phyloP scores from a whole-genome alignment of 2,888 invertebrate genomes.

The Tipula lateralis region DNA sequence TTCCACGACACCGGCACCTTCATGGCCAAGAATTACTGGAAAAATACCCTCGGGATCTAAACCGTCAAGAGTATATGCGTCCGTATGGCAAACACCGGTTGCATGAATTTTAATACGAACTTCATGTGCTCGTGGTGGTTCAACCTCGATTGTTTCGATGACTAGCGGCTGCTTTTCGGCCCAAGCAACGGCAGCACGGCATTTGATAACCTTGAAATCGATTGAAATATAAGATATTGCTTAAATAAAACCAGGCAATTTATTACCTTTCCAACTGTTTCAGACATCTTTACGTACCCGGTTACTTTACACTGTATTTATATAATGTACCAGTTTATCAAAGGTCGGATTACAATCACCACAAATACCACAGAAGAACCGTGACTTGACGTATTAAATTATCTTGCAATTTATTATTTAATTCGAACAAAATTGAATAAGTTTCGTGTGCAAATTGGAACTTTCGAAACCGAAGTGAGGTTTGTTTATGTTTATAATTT shows the following conservation, averaged over 20 bases:
- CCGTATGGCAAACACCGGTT: slow-evolving; percentile 87
- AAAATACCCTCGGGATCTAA: slow-evolving; percentile 81
- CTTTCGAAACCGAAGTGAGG: not conserved
- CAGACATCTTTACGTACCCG: not conserved
- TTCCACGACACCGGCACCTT: slow-evolving; percentile 95
- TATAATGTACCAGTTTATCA: no score
- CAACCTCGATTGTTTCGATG: slow-evolving; percentile 90
- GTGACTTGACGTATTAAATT: no score
- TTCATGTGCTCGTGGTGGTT: slow-evolving; percentile 90
- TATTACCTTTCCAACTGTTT: not conserved
- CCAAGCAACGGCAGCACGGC: slow-evolving; percentile 97
- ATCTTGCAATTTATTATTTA: no score
- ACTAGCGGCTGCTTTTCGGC: slow-evolving; percentile 80
- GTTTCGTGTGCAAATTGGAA: not conserved
- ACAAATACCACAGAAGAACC: no score
- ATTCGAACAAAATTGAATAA: no score
- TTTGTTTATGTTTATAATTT: not conserved
- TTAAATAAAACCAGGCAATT: not conserved
- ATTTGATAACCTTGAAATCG: slow-evolving; percentile 68
- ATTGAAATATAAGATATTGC: slow-evolving; percentile 43
- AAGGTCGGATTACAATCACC: no score
- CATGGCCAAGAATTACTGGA: slow-evolving; percentile 92
- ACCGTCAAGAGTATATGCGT: slow-evolving; percentile 83
- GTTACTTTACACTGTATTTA: no score
- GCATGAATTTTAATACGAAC: slow-evolving; percentile 75